Evolutionary conservation across 2,797 vertebrate genomes (phyloP).

Genomic region (Cuculus canorus): DNA sequence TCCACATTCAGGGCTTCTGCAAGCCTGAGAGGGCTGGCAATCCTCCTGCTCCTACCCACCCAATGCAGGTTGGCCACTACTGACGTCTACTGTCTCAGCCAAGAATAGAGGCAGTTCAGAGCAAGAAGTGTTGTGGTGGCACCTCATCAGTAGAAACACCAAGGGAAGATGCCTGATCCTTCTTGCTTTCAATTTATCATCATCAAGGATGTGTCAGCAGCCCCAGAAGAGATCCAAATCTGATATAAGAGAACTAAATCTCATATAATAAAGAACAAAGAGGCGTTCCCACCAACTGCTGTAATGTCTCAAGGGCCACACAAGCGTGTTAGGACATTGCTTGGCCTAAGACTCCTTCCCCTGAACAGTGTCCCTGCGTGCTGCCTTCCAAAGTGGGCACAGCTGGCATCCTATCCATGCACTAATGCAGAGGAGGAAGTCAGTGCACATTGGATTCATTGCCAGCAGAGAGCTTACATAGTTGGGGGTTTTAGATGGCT

Average conservation of each 20-base stretch:
- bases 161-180: background rate
- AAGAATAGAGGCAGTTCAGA: background rate
- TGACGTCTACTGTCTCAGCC: constrained; percentile 1
- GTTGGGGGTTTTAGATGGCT: background rate
- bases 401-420: background rate
- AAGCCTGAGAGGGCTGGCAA: background rate
- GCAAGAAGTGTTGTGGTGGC: background rate
- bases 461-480: background rate
- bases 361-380: background rate
- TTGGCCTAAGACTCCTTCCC: background rate
- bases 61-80: background rate
- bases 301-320: background rate
- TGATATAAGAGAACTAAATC: background rate
- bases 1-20: background rate
- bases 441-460: background rate
- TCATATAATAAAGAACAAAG: background rate
- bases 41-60: background rate
- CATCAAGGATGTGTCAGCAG: background rate
- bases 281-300: background rate
- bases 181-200: background rate
- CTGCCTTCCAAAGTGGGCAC: background rate
- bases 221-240: background rate
- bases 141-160: background rate
- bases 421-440: background rate
- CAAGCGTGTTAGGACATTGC: background rate